Evolutionary conservation across 2,113 vertebrate species (phyloP).

Genomic region (Bubo blakistoni): DNA sequence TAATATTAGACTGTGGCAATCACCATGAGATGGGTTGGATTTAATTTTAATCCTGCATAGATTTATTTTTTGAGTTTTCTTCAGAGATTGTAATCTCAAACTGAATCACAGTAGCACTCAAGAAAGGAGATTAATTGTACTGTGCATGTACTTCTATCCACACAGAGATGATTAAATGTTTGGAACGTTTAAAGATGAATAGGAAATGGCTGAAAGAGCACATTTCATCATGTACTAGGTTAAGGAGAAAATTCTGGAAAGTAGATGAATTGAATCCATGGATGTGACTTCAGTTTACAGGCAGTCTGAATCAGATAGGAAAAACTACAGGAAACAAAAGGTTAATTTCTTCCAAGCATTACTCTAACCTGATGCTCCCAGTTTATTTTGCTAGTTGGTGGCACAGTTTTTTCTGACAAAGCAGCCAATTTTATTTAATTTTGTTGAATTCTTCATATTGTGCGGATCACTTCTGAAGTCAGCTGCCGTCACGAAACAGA

Average conservation of each 20-base stretch:
- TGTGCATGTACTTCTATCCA: neutral
- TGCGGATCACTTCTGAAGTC: neutral
- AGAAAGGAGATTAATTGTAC: neutral
- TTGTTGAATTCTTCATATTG: neutral
- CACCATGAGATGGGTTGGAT: neutral
- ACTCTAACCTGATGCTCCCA: neutral
- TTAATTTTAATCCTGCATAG: neutral
- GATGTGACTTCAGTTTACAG: neutral
- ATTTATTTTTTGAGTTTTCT: neutral
- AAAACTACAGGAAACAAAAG: neutral
- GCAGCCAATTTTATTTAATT: neutral
- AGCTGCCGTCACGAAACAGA: neutral
- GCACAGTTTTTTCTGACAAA: neutral
- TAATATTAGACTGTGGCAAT: neutral
- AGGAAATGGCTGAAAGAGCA: neutral
- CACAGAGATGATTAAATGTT: neutral
- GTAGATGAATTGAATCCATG: neutral
- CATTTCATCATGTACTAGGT: neutral
- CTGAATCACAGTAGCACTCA: neutral
- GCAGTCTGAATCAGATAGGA: neutral
- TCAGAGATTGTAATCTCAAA: neutral
- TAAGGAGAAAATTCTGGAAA: neutral
- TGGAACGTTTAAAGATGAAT: neutral
- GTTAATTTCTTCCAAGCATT: neutral
- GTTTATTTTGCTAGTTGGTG: neutral